Base-by-base conservation (phyloP, 1,140 invertebrate genomes). In the Andricus grossulariae region DNA sequence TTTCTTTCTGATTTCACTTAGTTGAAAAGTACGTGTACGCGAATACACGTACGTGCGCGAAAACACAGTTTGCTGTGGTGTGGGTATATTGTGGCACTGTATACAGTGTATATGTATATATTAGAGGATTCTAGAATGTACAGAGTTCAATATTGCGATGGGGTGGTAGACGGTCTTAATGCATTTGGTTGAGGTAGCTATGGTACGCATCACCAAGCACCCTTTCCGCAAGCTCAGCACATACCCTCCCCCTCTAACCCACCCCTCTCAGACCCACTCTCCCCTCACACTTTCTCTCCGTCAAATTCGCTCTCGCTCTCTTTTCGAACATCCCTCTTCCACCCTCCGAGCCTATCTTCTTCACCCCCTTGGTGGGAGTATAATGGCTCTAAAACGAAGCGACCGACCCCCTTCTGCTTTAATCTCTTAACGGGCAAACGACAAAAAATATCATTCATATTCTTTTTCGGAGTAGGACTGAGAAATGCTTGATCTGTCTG, bases 211-310 rank as follows among this genome's bases (percentile, higher is more conserved):
- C 90, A 90, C 87, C 87, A 88, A 85, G 82, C 90, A 91, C 90
- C 90, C 90, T 91, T 91, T 90, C 85, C 86, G 90, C 90, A 90
- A 90, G 86, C 89, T 91, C 90, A 91, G 90, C 90, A 86, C 76
- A 75, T 78, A 77, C 75, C 71, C 51, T 81, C 80, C 71, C 50
- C 51, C 39, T 50, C 57, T 60, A 50, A 76, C 52, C 75, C 57
- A 21, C 71, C 76, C 50, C 72, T 54, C 74, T 19, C 50, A 11
- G 45, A 19, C 52, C 15, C 50, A 60, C 32, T 72, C 32, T 57
- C 16, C 13, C 70, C 76, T 18, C 57, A 11, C 39, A 73, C 50
- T 72, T 78, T 71, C 45, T 72, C 52, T 73, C 45, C 74, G 71
- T 66, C 18, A 10, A n/a, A 13, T 51, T 72, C 70, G 32, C 21